Percentiles rank a stretch among this genome's conserved stretches.
Conservation (phyloP, 1,140 invertebrate genomes). For the Cotesia typhae region DNA sequence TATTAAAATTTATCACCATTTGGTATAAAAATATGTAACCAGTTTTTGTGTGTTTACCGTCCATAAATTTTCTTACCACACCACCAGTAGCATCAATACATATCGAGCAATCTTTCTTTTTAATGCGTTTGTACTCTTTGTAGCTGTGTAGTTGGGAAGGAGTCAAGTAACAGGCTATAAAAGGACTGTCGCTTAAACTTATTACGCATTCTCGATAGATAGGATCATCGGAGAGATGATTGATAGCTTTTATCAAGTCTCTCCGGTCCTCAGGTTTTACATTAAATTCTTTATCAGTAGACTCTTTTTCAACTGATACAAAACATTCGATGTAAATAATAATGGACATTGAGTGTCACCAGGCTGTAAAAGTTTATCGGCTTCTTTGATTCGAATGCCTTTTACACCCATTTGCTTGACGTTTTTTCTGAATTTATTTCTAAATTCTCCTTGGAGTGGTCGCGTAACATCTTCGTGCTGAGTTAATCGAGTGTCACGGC, state of each 20-base stretch:
- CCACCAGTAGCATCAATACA: constrained; percentile 1
- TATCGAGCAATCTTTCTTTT: background rate
- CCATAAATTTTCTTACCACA: background rate
- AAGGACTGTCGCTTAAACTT: background rate
- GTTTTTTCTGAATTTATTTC: background rate
- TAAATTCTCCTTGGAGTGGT: background rate
- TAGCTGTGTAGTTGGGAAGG: background rate
- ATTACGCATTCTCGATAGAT: background rate
- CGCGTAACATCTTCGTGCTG: background rate
- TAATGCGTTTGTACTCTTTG: background rate
- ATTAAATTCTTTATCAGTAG: background rate
- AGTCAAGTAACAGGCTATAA: background rate
- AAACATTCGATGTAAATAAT: background rate
- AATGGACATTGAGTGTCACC: background rate
- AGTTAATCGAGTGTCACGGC: background rate
- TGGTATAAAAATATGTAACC: constrained; percentile 2
- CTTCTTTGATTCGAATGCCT: background rate
- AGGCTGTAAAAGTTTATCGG: background rate
- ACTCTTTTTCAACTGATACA: no score
- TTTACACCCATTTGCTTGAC: background rate
- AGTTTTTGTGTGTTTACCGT: background rate
- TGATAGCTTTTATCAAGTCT: background rate
- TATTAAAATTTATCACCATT: constrained; percentile 2
- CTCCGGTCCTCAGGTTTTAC: background rate
- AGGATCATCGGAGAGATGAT: background rate